Conservation (phyloP, 2,113 vertebrate genomes). For the Prionailurus viverrinus region DNA sequence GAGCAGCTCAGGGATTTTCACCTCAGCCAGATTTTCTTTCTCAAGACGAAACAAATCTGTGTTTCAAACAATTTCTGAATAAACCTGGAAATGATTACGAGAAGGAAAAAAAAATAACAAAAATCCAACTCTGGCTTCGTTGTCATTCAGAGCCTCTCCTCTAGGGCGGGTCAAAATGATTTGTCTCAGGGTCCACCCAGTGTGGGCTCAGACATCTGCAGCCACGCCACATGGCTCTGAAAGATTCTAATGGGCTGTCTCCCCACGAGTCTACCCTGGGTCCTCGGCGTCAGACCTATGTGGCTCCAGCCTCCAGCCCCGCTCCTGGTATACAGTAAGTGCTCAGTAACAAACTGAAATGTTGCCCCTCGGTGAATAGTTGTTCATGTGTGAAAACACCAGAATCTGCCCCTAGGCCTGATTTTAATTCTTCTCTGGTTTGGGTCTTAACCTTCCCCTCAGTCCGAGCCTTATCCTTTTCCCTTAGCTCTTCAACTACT, state of each 20-base stretch:
- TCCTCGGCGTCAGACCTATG: not conserved
- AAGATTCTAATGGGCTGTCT: not conserved
- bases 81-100: slow-evolving; percentile 44
- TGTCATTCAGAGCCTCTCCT: not conserved
- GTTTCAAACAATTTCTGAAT: slow-evolving; percentile 48
- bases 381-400: not conserved
- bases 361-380: not conserved
- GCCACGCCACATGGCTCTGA: fast-evolving
- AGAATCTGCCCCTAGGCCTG: not conserved
- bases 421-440: not conserved
- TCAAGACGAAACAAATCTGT: slow-evolving; percentile 33
- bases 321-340: not conserved
- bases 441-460: not conserved
- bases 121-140: not conserved
- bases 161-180: not conserved
- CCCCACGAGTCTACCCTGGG: not conserved
- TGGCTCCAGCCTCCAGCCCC: not conserved
- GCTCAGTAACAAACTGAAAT: not conserved
- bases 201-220: not conserved
- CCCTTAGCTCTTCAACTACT: not conserved
- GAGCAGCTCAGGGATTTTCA: slow-evolving; percentile 26
- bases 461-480: not conserved
- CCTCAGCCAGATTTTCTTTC: slow-evolving; percentile 50
- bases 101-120: not conserved
- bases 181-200: not conserved